Base-by-base conservation (phyloP, 2,113 vertebrate genomes). In the Oenanthe oenanthe region DNA sequence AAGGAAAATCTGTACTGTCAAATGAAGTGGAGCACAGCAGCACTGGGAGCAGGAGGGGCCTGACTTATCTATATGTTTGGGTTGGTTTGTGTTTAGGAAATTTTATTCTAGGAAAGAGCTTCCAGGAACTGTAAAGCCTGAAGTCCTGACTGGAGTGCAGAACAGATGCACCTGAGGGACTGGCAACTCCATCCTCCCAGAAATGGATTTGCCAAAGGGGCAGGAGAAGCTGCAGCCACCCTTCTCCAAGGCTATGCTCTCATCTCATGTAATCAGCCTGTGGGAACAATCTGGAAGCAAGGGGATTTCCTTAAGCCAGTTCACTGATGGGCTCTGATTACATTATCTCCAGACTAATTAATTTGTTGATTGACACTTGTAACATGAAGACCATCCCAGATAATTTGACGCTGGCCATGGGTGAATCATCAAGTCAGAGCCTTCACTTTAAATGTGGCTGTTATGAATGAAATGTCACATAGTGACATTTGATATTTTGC, bases 401-500 rank as follows among this genome's bases (percentile, higher is more conserved):
- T 62, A 36, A 88, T 89, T 75, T 83, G 66, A 89, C 45, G 43
- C 32, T 89, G 85, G 45, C 58, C 84, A 92, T 50, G 40, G 47
- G 72, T 88, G 66, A 85, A 58, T 73, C 73, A 93, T 51, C 77
- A 88, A 82, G 62, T 73, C 68, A 88, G 93, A 85, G 81, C 58
- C 77, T 89, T 79, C 75, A 62, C 34, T 79, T 88, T 88, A 76
- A 85, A 93, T 62, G 53, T 51, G 89, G 67, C 83, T 70, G 67
- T 93, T 95, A 88, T 58, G 71, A 95, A 93, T 77, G 84, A 95
- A 94, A 95, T 73, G 89, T 70, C 92, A 82, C 89, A 86, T 8
- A 47, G 89, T 80, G 92, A 94, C 92, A 95, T 93, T 95, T 95
- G 87, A 79, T 95, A 92, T 73, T 93, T 54, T 79, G 62, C 72